phyloP scores from a whole-genome alignment of 2,797 vertebrate genomes.

The Champsocephalus gunnari region DNA sequence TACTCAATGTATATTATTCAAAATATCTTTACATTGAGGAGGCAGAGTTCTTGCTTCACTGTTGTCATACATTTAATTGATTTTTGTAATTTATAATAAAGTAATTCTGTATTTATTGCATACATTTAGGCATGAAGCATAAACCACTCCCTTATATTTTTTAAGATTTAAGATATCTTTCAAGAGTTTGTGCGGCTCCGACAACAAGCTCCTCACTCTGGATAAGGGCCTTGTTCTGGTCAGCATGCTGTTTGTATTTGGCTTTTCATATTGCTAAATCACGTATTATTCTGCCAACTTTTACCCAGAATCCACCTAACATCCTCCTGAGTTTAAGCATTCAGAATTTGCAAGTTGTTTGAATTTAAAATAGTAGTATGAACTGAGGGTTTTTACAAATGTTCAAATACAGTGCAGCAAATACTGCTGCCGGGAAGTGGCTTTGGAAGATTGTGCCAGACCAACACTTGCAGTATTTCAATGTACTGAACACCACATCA shows the following conservation, averaged over 20 bases:
- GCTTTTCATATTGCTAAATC: conserved; percentile 38
- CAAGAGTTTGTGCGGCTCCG: background rate
- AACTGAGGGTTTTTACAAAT: background rate
- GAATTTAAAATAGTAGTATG: too few relatives aligned
- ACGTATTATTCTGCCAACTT: conserved; percentile 40
- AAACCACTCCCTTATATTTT: background rate
- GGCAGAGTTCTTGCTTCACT: background rate
- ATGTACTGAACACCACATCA: conserved; percentile 18
- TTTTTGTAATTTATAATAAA: background rate
- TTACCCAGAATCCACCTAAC: background rate
- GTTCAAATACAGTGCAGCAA: background rate
- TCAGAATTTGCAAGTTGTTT: background rate
- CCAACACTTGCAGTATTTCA: background rate
- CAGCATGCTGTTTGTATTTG: conserved; percentile 30
- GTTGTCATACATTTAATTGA: background rate
- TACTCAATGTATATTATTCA: too few relatives aligned
- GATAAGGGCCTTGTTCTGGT: conserved; percentile 14
- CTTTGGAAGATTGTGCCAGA: conserved; percentile 6
- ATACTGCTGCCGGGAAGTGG: conserved; percentile 26
- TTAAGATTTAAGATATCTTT: background rate
- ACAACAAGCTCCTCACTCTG: background rate
- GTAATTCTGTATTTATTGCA: background rate
- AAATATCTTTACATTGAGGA: background rate
- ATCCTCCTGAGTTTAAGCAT: background rate
- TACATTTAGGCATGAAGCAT: background rate